phyloP scores from a whole-genome alignment of 1,140 invertebrate species.

The Zaprionus camerounensis region DNA sequence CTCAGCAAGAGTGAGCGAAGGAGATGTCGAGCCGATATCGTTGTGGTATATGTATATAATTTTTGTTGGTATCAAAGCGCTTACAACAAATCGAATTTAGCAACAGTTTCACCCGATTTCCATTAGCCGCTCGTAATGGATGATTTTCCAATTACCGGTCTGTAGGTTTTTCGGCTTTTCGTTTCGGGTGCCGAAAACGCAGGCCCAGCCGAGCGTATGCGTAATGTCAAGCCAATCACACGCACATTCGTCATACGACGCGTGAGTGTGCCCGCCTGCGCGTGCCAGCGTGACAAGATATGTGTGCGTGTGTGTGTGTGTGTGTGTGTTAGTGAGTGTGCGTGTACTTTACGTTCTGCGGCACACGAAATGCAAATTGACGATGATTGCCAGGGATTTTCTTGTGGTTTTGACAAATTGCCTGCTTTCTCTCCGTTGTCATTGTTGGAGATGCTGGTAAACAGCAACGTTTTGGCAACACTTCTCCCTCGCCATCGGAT shows the following conservation, averaged over 20 bases:
- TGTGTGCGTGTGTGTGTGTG: neutral
- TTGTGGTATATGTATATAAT: conserved; percentile 11
- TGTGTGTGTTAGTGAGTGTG: conserved; percentile 9
- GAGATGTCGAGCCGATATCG: conserved; percentile 10
- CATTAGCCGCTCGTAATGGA: conserved; percentile 77
- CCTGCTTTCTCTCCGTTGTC: conserved; percentile 59
- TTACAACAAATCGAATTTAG: conserved; percentile 79
- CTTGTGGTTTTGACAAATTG: conserved; percentile 74
- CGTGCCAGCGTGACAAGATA: neutral
- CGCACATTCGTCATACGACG: conserved; percentile 71
- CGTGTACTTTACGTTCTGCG: conserved; percentile 3
- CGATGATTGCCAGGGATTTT: conserved; percentile 49
- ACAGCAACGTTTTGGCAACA: conserved; percentile 61
- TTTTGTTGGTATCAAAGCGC: conserved; percentile 64
- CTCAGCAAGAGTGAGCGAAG: neutral
- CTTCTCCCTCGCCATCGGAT: conserved; percentile 38
- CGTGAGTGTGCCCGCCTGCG: neutral
- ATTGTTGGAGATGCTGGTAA: conserved; percentile 50
- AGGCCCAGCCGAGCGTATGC: conserved; percentile 48
- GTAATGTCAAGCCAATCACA: conserved; percentile 53
- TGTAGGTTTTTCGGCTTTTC: conserved; percentile 38
- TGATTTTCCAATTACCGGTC: conserved; percentile 80
- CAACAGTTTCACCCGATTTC: conserved; percentile 74
- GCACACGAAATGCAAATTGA: conserved; percentile 72
- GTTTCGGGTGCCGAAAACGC: neutral